Percentiles rank a stretch among this genome's conserved stretches.
phyloP scores from a whole-genome alignment of 2,113 vertebrate species.

The Dinomys branickii region DNA sequence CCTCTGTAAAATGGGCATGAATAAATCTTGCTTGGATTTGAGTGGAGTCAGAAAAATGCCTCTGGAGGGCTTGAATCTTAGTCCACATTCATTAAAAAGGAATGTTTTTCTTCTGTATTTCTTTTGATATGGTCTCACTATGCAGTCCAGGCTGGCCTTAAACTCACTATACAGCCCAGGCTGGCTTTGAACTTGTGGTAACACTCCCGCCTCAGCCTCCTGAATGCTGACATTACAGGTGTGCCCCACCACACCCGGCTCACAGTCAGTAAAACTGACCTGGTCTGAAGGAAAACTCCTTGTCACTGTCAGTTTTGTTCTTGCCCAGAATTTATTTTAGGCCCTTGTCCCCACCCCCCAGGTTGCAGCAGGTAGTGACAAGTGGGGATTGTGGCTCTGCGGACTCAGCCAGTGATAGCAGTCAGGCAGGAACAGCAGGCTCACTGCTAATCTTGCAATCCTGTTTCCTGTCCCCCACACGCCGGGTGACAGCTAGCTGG shows the following conservation, averaged over 20 bases:
- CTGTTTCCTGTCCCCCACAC: constrained; percentile 74
- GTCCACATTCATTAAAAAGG: background rate
- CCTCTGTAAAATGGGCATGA: background rate
- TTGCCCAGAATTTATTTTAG: constrained; percentile 42
- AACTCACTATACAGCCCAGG: background rate
- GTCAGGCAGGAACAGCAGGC: background rate
- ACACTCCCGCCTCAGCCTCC: background rate
- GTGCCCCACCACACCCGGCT: background rate
- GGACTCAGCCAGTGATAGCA: background rate
- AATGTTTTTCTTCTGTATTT: background rate
- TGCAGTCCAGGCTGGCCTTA: background rate
- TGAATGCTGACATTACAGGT: background rate
- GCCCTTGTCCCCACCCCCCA: background rate
- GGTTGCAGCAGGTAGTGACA: constrained; percentile 43
- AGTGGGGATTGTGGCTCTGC: constrained; percentile 30
- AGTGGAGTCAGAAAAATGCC: background rate
- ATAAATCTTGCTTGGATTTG: too few relatives aligned
- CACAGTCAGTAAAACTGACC: background rate
- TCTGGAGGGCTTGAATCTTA: background rate
- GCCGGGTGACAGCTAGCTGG: constrained; percentile 67
- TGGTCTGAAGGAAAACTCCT: background rate
- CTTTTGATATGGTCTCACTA: background rate
- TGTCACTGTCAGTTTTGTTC: background rate
- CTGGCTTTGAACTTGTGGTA: background rate
- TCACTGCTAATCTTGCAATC: constrained; percentile 67